Evolutionary conservation across 2,888 invertebrate species (phyloP), one percentile per base, ranked within the genome.

Genomic region (Lepidocyrtinus sp.): DNA sequence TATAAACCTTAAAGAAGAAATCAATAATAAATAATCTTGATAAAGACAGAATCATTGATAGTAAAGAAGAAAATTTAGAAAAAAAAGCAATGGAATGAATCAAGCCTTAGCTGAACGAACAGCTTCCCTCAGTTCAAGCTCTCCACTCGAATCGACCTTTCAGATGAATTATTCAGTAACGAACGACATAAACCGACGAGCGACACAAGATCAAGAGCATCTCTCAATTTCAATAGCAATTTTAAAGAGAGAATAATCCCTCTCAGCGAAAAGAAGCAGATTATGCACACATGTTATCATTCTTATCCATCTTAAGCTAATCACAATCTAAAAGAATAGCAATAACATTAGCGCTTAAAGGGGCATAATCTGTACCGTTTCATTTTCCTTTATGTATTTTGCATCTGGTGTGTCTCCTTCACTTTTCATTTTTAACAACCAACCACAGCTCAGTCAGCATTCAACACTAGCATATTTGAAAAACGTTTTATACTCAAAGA

Each of bases 321-420:
- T n/a, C n/a, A n/a, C n/a, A n/a, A n/a, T n/a, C n/a, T n/a, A n/a
- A n/a, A n/a, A n/a, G n/a, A n/a, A n/a, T n/a, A n/a, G n/a, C n/a
- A n/a, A n/a, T n/a, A n/a, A n/a, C 61, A 61, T 19, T 61, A 21
- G 19, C 9, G 64, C 26, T 64, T 64, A n/a, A 64, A 64, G 26
- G 27, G 27, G 27, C 19, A 19, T 27, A 26, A 62, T 17, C n/a
- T 9, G 22, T 1, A 61, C 61, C 15, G 26, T 3, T 27, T 64
- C 64, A 26, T 27, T 26, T 27, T 64, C 22, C n/a, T 17, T 17
- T 64, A 26, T 26, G 61, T 26, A 26, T 64, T 64, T 27, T 17
- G 17, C 61, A 25, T 26, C 26, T 26, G 26, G 64, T 26, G 2
- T 26, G 62, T 26, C 0, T 19, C 24, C 17, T 9, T 61, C 15